phyloP scores from a whole-genome alignment of 2,888 invertebrate species.

The Electrophaes corylata region DNA sequence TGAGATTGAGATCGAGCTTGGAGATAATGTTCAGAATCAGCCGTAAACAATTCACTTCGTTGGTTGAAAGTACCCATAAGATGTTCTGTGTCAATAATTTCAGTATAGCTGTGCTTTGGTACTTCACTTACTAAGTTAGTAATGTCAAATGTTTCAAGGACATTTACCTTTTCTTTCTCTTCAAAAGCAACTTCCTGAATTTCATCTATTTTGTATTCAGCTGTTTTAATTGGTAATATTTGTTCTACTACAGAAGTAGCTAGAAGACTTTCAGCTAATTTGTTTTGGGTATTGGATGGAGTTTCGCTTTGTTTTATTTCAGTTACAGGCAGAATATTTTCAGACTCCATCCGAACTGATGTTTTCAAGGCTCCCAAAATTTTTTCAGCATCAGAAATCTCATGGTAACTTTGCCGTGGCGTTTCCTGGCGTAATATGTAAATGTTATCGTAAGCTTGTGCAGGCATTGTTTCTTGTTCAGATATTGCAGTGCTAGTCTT shows the following conservation, averaged over 20 bases:
- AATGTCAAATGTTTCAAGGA: conserved; percentile 25
- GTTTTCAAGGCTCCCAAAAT: conserved; percentile 33
- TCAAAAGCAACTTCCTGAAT: conserved; percentile 34
- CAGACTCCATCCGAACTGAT: conserved; percentile 35
- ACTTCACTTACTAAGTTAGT: conserved; percentile 28
- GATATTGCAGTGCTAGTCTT: background rate
- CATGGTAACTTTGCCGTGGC: conserved; percentile 54
- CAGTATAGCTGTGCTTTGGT: conserved; percentile 33
- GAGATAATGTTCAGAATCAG: background rate
- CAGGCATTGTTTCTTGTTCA: background rate
- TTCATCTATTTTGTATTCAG: conserved; percentile 30
- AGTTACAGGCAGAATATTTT: conserved; percentile 37
- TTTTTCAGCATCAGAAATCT: conserved; percentile 58
- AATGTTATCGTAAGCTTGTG: conserved; percentile 14
- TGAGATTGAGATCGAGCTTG: conserved; percentile 7
- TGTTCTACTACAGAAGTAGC: conserved; percentile 42
- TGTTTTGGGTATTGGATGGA: conserved; percentile 33
- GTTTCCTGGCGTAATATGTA: conserved; percentile 43
- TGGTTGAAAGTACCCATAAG: conserved; percentile 23
- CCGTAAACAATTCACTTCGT: background rate
- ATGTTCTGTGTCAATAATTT: conserved; percentile 38
- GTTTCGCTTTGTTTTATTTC: conserved; percentile 29
- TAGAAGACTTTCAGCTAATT: conserved; percentile 44
- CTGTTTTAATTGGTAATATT: conserved; percentile 33
- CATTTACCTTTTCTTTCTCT: conserved; percentile 25